Percentiles rank a stretch among this genome's conserved stretches.
These are phyloP conservation scores for Noctua janthina DNA, from an alignment of 2,888 invertebrate species.

Conservation along the genomic window DNA sequence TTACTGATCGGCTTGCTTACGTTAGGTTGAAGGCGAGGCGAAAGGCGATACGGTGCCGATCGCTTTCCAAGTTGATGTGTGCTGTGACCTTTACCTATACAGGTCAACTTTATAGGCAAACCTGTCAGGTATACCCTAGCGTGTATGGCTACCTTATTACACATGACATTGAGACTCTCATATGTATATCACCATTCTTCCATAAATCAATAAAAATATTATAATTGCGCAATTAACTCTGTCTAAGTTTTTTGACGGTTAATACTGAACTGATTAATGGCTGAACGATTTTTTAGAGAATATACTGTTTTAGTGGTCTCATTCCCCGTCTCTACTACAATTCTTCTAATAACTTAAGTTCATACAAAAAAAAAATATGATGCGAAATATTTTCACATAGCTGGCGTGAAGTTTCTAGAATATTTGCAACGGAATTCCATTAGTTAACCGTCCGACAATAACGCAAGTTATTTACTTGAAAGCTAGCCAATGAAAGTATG, in stretches of 20 bases:
- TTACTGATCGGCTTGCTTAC: too few species aligned
- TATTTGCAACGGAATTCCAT: conserved; percentile 70
- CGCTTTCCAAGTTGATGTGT: too few species aligned
- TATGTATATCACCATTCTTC: background rate
- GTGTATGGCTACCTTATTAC: too few species aligned
- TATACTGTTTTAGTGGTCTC: background rate
- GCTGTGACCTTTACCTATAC: too few species aligned
- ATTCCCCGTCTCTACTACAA: background rate
- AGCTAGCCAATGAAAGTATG: conserved; percentile 42
- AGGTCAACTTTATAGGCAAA: too few species aligned
- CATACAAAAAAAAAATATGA: background rate
- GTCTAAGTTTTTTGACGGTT: background rate
- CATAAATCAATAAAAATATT: background rate
- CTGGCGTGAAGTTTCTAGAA: conserved; percentile 54
- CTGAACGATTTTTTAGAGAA: too few species aligned
- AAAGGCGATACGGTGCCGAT: too few species aligned
- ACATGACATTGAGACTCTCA: too few species aligned
- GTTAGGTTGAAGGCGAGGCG: too few species aligned
- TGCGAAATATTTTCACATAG: conserved; percentile 38
- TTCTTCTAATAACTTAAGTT: too few species aligned
- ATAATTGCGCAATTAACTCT: background rate
- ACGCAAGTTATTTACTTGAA: conserved; percentile 65
- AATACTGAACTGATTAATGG: too few species aligned
- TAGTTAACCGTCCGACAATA: conserved; percentile 58
- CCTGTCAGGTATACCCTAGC: too few species aligned